A percentile compares a stretch with the other conserved stretches of the same genome.
These are phyloP conservation scores for Mesochorus sp. DNA, from an alignment of 2,888 invertebrate species.

Conservation along the genomic window DNA sequence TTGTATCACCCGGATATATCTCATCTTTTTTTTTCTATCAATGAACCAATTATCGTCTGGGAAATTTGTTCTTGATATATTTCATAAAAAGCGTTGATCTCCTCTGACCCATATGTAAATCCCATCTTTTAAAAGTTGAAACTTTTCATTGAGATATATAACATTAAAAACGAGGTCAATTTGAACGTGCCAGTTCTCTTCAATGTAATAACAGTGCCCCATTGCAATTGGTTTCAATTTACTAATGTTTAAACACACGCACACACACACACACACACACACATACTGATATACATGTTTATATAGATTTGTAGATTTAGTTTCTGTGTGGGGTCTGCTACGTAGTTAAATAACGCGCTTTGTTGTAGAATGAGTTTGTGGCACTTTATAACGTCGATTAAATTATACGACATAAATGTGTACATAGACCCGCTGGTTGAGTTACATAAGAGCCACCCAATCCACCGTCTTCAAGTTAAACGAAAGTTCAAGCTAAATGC, in stretches of 20 bases:
- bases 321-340: too few relatives aligned
- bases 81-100: too few relatives aligned
- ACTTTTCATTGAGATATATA: too few relatives aligned
- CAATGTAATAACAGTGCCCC: background rate
- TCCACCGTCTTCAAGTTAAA: constrained; percentile 47
- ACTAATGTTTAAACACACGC: too few relatives aligned
- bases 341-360: too few relatives aligned
- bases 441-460: constrained; percentile 13
- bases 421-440: background rate
- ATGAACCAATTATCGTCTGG: too few relatives aligned
- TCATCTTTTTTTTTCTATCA: too few relatives aligned
- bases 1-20: too few relatives aligned
- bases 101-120: constrained; percentile 15
- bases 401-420: constrained; percentile 28
- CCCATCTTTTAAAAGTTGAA: constrained; percentile 27
- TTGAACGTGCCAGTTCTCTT: constrained; percentile 14
- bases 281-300: background rate
- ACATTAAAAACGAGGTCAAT: constrained; percentile 57
- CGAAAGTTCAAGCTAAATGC: background rate
- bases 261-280: too few relatives aligned
- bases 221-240: background rate
- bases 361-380: background rate
- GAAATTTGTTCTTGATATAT: too few relatives aligned
- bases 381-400: constrained; percentile 35
- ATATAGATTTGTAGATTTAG: background rate